Base-by-base conservation (phyloP, 2,888 invertebrate species). In the Mongoloraphidia duomilia region DNA sequence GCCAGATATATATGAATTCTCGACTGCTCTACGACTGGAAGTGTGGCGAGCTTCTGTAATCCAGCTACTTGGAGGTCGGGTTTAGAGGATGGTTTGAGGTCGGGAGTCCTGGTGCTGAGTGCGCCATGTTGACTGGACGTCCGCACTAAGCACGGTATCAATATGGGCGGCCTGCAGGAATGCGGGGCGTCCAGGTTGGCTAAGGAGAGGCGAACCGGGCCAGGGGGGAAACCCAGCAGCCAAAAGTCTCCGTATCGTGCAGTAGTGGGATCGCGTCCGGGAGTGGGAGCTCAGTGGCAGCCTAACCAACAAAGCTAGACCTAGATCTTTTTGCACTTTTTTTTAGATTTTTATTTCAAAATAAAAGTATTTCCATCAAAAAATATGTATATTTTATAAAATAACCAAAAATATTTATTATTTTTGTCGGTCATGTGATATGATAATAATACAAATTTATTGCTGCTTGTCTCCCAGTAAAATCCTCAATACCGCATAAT, bases 231-330 rank as follows among this genome's bases (percentile, higher is more conserved):
- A 89, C 85, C 82, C 84, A 90, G 90, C 90, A 91, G 88, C 87
- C 87, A 89, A 89, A 87, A 91, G 87, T 84, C 83, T 80, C 87
- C 88, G 86, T 84, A 87, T 85, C 77, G 80, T 76, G 84, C 88
- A 88, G 89, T 89, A 87, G 87, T 83, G 86, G 88, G 88, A 87
- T 84, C 80, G 89, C 88, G 84, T 80, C 84, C 80, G 83, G 84
- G 89, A 90, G 87, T 87, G 82, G 76, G 77, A 72, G 77, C 77
- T 82, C 79, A 80, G 76, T 77, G 73, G 71, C 80, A 88, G 88
- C 89, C 84, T 71, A 77, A 69, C 74, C 75, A 74, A 82, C 68
- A 82, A 63, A 79, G 73, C 75, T 71, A 76, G 75, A 82, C 83
- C 73, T 65, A 70, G 68, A 70, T 70, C 77, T 76, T 79, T 79